These are phyloP conservation scores for Porites rus DNA, from an alignment of 92 coral and sea anemone genomes.

Conservation along the genomic window DNA sequence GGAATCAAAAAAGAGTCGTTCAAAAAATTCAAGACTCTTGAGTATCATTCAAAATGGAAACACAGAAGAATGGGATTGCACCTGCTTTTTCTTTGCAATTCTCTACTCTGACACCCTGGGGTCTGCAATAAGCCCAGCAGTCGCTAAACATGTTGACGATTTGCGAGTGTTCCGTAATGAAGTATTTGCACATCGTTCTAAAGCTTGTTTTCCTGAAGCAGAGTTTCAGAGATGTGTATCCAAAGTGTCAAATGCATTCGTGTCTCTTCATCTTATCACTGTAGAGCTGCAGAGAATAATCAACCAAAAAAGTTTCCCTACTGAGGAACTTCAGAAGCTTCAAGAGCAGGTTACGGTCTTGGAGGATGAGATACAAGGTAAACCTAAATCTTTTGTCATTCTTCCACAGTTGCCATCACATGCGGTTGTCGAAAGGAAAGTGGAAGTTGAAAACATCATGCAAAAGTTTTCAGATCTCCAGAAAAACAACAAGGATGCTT, in stretches of 20 bases:
- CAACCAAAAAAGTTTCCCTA: not conserved
- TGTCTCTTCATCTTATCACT: not conserved
- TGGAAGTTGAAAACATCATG: conserved; percentile 8
- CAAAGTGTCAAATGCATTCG: not conserved
- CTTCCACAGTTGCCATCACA: conserved; percentile 33
- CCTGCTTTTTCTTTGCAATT: not conserved
- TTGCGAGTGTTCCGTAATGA: not conserved
- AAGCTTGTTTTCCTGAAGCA: not conserved
- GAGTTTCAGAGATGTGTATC: not conserved
- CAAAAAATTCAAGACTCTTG: not conserved
- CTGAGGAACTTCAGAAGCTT: not conserved
- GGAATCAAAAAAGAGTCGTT: not conserved
- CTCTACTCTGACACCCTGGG: not conserved
- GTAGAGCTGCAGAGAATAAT: not conserved
- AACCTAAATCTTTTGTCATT: not conserved
- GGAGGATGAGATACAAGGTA: not conserved
- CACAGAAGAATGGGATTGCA: not conserved
- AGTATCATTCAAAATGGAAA: not conserved
- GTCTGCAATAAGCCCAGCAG: not conserved
- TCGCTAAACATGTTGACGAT: not conserved
- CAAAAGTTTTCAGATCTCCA: conserved; percentile 1
- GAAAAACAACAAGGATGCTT: not conserved
- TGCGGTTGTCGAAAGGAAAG: not conserved
- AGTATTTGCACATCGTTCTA: not conserved
- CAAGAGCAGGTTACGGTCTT: not conserved